Evolutionary conservation across 2,113 vertebrate species (phyloP), one percentile per base, ranked within the genome.

Genomic region (Globicephala melas): DNA sequence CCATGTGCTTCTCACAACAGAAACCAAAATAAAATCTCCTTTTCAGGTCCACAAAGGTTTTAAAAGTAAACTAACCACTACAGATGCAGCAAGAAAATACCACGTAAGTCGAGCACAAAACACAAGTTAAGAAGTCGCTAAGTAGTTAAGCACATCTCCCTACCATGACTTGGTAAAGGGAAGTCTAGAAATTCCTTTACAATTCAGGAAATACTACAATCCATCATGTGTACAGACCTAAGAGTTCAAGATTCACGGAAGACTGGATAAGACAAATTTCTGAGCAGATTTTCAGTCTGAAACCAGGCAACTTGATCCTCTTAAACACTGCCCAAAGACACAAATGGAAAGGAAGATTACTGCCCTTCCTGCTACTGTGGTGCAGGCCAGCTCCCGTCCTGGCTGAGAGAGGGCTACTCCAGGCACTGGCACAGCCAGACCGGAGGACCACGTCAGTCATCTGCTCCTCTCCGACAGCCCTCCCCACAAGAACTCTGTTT

Each of bases 11-110:
- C 83, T 11, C 2, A 67, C 25, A 25, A 38, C 0, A 79, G 90
- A 96, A 87, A 60, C 74, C 94, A 79, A 53, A 74, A 38, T 41
- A 47, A 58, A 71, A 62, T 38, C 92, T 91, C 86, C 18, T 25
- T 15, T 33, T 50, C 95, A 68, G 18, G 41, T 10, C 44, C 76
- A 77, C 79, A 47, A 62, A 28, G 94, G 63, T 1, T 1, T 83
- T 44, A 26, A 55, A 58, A 38, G 62, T 63, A 74, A 88, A 74
- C 26, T 17, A n/a, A 67, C 55, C 91, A 44, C 50, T 2, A 60
- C 41, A 58, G 90, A 55, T 6, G 18, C 1, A 8, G 55, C 80
- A 28, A 74, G 91, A 73, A 47, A 36, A 68, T 1, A 17, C 79
- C 5, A 6, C 0, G 23, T 13, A 31, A 33, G 92, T 1, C 0